Evolutionary conservation across 2,113 vertebrate species (phyloP).

Genomic region (Pantherophis guttatus): DNA sequence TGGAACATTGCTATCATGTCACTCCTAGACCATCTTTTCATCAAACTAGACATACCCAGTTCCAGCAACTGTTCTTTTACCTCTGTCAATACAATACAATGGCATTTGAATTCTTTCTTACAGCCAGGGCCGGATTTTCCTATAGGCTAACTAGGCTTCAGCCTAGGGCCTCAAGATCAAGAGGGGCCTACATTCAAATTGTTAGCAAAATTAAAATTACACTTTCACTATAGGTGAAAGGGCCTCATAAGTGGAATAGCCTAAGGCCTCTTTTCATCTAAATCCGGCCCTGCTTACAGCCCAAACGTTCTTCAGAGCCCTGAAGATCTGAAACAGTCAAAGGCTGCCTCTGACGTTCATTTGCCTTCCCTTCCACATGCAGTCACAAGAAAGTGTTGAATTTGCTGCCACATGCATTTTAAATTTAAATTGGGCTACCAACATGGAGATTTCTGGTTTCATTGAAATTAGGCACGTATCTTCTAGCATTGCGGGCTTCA

Average conservation of each 20-base stretch:
- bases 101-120: not conserved
- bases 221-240: too few relatives aligned
- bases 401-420: not conserved
- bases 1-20: not conserved
- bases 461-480: not conserved
- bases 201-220: too few relatives aligned
- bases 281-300: not conserved
- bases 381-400: not conserved
- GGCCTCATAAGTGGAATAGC: too few relatives aligned
- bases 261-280: too few relatives aligned
- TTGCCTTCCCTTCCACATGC: not conserved
- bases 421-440: not conserved
- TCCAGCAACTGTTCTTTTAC: not conserved
- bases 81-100: too few relatives aligned
- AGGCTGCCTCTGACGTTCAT: not conserved
- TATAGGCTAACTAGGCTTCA: too few relatives aligned
- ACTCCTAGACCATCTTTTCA: not conserved
- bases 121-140: not conserved
- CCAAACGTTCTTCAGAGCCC: not conserved
- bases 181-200: too few relatives aligned
- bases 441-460: not conserved
- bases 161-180: too few relatives aligned
- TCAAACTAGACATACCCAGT: not conserved
- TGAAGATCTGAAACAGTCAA: not conserved
- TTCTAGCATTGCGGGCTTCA: not conserved